Base-by-base conservation (phyloP, 2,888 invertebrate genomes). In the Nomada fabriciana region DNA sequence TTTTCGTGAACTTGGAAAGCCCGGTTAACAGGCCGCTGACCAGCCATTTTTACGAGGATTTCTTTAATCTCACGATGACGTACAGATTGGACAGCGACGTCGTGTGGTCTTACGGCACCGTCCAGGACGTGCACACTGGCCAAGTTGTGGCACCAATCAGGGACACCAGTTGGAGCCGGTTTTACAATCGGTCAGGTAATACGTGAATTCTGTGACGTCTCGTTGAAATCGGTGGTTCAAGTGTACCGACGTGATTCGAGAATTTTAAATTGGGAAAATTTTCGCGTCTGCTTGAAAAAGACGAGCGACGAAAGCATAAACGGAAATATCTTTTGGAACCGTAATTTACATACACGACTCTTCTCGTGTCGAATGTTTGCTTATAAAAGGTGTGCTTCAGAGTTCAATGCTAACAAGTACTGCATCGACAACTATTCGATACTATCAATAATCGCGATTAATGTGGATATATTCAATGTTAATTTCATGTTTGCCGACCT, bases 31-130 rank as follows among this genome's bases (percentile, higher is more conserved):
- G 90, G 1, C 85, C 87, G 10, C 79, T 91, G 1, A 50, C 75
- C 5, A 64, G 85, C 42, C n/a, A 74, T 1, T 80, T 81, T 11
- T 80, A 86, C 63, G 87, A 91, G 10, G 85, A 92, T 50, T 95
- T 95, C 76, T 96, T 95, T 85, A 96, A 96, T 87, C 90, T 94
- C 80, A 95, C 95, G 1, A 95, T 95, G 95, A 95, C 94, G 0
- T 95, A 95, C 89, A 94, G 95, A 78, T 84, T 94, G 77, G 95
- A 94, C 84, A 95, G 95, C 75, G 95, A 95, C 85, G 89, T 95
- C 20, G 57, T 92, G 0, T 94, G 94, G 94, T 88, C 94, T 1
- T 95, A 95, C 80, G 92, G 90, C 4, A 82, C 86, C 11, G 76
- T 95, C 11, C 55, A 87, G 47, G 94, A 94, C 36, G 71, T 87